Evolutionary conservation across 1,140 invertebrate species (phyloP).

Genomic region (Trichogramma pretiosum): DNA sequence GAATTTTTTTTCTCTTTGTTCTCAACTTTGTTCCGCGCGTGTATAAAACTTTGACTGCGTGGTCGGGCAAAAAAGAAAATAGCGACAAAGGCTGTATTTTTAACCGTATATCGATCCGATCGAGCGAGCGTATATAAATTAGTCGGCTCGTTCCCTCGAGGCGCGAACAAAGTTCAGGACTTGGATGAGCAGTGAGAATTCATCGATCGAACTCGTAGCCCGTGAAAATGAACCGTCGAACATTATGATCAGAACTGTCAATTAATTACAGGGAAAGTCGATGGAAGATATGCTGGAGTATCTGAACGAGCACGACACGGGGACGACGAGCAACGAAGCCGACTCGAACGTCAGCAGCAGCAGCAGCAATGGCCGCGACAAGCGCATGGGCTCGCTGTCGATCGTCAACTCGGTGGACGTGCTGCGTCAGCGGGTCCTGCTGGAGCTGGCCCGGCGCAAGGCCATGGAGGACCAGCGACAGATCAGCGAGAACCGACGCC

Average conservation of each 20-base stretch:
- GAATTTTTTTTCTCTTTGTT: not conserved
- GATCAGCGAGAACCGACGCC: constrained; percentile 38
- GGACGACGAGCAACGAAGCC: constrained; percentile 19
- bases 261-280: not conserved
- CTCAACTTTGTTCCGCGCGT: not conserved
- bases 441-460: constrained; percentile 49
- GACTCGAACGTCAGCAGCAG: constrained; percentile 15
- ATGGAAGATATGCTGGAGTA: constrained; percentile 15
- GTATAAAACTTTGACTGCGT: no score
- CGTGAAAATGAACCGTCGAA: no score
- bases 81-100: no score
- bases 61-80: no score
- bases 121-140: no score
- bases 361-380: constrained; percentile 21
- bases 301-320: no score
- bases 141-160: no score
- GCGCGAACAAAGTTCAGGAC: no score
- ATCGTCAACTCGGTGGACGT: constrained; percentile 53
- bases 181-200: no score
- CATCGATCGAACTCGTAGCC: no score
- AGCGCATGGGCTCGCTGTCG: constrained; percentile 46
- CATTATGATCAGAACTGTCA: not conserved
- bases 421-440: constrained; percentile 45
- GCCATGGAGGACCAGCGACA: constrained; percentile 43
- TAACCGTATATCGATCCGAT: no score